Evolutionary conservation across 2,888 invertebrate genomes (phyloP).

Genomic region (Portevinia maculata): DNA sequence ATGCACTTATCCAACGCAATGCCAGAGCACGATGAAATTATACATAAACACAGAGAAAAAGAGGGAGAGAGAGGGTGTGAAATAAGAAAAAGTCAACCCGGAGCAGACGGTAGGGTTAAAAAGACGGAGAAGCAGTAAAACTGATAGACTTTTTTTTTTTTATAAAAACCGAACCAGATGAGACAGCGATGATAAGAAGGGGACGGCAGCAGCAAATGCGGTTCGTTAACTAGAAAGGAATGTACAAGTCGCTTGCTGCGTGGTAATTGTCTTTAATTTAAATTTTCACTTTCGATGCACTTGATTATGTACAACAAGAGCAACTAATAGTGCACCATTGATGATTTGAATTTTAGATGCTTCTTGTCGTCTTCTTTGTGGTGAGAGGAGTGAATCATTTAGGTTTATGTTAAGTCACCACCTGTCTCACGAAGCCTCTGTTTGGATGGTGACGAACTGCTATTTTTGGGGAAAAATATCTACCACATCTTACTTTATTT

Average conservation of each 20-base stretch:
- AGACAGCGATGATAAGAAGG: slow-evolving; percentile 35
- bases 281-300: slow-evolving; percentile 74
- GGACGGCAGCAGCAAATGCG: slow-evolving; percentile 49
- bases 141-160: not conserved
- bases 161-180: slow-evolving; percentile 19
- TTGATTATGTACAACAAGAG: slow-evolving; percentile 62
- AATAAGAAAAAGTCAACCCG: slow-evolving; percentile 41
- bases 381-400: slow-evolving; percentile 52
- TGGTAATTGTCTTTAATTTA: slow-evolving; percentile 59
- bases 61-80: slow-evolving; percentile 33
- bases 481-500: not conserved
- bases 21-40: slow-evolving; percentile 41
- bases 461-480: not conserved
- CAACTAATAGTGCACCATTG: slow-evolving; percentile 17
- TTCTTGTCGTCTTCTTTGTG: slow-evolving; percentile 38
- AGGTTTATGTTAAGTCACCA: slow-evolving; percentile 34
- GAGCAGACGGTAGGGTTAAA: not conserved
- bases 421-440: slow-evolving; percentile 32
- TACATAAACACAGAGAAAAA: slow-evolving; percentile 50
- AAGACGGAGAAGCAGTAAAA: slow-evolving; percentile 4
- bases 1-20: slow-evolving; percentile 68
- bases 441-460: slow-evolving; percentile 44
- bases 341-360: slow-evolving; percentile 48
- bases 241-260: slow-evolving; percentile 37
- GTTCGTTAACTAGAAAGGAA: slow-evolving; percentile 69